phyloP scores from a whole-genome alignment of 2,113 vertebrate species.

The Promerops cafer region DNA sequence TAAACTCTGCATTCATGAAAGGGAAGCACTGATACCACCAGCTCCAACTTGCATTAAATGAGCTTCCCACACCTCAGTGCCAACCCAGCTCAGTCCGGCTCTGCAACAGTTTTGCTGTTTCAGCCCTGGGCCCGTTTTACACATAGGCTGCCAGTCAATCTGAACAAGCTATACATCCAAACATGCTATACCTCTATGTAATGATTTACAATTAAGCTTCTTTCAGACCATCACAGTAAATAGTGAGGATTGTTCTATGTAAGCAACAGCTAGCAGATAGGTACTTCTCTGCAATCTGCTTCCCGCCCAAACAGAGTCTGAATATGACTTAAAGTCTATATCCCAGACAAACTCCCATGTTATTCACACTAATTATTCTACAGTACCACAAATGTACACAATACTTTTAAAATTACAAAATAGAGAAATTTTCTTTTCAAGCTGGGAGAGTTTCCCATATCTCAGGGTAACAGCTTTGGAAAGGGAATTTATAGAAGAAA shows the following conservation, averaged over 20 bases:
- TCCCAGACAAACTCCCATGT: background rate
- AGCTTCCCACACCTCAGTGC: constrained; percentile 4
- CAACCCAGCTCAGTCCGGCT: background rate
- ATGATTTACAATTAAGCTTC: background rate
- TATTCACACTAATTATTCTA: background rate
- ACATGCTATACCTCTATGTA: background rate
- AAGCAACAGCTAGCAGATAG: background rate
- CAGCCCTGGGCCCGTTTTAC: background rate
- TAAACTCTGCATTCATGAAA: constrained; percentile 8
- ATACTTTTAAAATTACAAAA: background rate
- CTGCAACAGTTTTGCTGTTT: background rate
- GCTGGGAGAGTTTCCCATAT: background rate
- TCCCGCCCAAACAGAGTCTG: background rate
- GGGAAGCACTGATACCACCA: background rate
- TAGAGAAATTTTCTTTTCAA: background rate
- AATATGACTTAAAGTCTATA: background rate
- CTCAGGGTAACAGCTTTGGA: background rate
- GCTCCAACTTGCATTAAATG: background rate
- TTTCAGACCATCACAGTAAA: background rate
- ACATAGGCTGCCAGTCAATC: background rate
- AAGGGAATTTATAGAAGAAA: background rate
- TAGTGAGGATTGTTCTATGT: background rate
- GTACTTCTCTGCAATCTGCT: background rate
- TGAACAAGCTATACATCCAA: background rate
- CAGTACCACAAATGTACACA: background rate